phyloP scores from a whole-genome alignment of 2,888 invertebrate genomes.

The Machimus rusticus region DNA sequence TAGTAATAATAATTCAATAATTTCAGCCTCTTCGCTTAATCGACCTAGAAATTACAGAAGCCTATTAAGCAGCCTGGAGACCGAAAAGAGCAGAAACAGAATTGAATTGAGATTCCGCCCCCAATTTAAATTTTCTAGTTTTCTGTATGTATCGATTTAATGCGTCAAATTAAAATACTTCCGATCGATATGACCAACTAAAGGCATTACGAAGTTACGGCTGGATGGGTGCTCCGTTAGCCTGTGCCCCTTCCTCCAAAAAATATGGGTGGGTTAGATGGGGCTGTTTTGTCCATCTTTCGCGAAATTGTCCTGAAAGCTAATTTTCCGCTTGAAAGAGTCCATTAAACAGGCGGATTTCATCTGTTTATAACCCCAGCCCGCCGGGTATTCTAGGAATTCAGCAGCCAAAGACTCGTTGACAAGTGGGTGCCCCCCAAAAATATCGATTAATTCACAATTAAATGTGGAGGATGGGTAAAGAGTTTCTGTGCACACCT shows the following conservation, averaged over 20 bases:
- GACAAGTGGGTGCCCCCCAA: neutral
- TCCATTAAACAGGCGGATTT: neutral
- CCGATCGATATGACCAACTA: neutral
- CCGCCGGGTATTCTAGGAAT: neutral
- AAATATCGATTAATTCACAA: neutral
- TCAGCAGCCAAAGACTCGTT: neutral
- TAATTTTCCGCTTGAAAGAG: neutral
- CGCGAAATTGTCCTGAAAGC: neutral
- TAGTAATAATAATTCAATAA: neutral
- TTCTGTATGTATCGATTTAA: neutral
- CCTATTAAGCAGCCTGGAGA: neutral
- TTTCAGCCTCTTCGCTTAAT: neutral
- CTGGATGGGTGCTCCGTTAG: neutral
- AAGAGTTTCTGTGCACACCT: neutral
- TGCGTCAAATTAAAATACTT: neutral
- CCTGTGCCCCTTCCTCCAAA: neutral
- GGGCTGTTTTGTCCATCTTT: neutral
- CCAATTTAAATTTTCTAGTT: neutral
- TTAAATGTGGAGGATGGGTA: neutral
- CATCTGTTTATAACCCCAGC: neutral
- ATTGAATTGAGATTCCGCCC: neutral
- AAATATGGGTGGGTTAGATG: neutral
- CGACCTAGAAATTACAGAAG: neutral
- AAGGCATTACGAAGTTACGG: neutral
- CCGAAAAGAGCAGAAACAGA: neutral